Base-by-base conservation (phyloP, 2,797 vertebrate genomes). In the Geotria australis region DNA sequence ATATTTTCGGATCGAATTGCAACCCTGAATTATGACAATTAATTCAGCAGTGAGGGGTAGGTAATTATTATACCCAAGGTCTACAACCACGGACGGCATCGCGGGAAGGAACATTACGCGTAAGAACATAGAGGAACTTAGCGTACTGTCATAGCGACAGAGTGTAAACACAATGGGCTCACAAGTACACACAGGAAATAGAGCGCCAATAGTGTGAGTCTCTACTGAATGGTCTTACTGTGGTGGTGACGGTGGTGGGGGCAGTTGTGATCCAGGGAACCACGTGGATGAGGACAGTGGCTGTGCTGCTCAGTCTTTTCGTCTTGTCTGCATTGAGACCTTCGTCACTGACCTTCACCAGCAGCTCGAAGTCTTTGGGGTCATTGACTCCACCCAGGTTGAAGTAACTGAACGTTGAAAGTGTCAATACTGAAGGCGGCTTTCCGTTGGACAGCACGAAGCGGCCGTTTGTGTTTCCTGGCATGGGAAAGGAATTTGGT, bases 401-500 rank as follows among this genome's bases (percentile, higher is more conserved):
- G 38, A 38, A 38, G 53, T 56, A 58, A 2, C 55, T 58, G 48
- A 63, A 61, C 24, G 24, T 38, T 38, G 24, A 38, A 4, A 14
- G 48, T 10, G 3, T 57, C 62, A 12, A 24, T 38, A n/a, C 66
- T 60, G 38, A 65, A 53, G 57, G 73, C 58, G 1, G 1, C 3
- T 10, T 15, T 47, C 5, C 59, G 56, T 2, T 1, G 24, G 24
- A 60, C 63, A 71, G 56, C 38, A 45, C 58, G 63, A 74, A 73
- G 8, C 56, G 66, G n/a, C 47, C 62, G 57, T 66, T 64, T 55
- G 13, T 61, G 14, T 69, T 70, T 45, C 72, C 73, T 74, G 63
- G 48, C 59, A 64, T 24, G 46, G 63, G 47, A 65, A 10, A 45
- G 8, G 14, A 56, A 15, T 10, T 3, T 46, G 8, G 38, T 38